Percentiles rank a stretch among this genome's conserved stretches.
Conservation (phyloP, 2,113 vertebrate genomes). For the Sceloporus undulatus region DNA sequence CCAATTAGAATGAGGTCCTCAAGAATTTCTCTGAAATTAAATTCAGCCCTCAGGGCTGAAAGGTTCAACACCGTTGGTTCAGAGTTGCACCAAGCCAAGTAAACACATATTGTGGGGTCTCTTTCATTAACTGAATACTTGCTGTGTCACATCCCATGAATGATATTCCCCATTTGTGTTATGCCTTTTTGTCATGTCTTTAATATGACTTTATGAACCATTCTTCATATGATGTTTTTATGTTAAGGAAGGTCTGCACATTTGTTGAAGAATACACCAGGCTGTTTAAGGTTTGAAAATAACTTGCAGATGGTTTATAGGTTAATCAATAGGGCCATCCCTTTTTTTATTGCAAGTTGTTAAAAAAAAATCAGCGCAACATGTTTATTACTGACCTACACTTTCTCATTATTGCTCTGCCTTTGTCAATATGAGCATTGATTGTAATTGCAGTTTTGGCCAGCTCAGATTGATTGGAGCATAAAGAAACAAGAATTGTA, state of each 20-base stretch:
- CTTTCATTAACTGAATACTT: not conserved
- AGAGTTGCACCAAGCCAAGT: not conserved
- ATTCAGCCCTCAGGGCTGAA: not conserved
- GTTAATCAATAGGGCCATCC: conserved; percentile 49
- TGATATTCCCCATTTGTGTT: not conserved
- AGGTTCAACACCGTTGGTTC: too few species aligned
- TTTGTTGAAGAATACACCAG: conserved; percentile 35
- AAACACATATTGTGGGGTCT: not conserved
- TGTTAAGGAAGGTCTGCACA: not conserved
- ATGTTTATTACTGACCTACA: conserved; percentile 86
- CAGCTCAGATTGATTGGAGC: conserved; percentile 88
- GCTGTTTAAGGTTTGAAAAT: conserved; percentile 50
- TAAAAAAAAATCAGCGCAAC: conserved; percentile 65
- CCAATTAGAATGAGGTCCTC: not conserved
- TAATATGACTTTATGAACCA: conserved; percentile 6
- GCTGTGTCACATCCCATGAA: not conserved
- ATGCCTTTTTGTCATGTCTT: not conserved
- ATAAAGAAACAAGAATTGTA: conserved; percentile 88
- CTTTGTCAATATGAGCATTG: conserved; percentile 81
- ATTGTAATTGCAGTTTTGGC: conserved; percentile 90
- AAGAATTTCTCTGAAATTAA: not conserved
- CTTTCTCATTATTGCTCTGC: conserved; percentile 84
- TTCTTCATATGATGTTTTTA: conserved; percentile 9
- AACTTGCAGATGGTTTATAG: conserved; percentile 58
- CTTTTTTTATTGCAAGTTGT: conserved; percentile 50